A percentile compares a stretch with the other conserved stretches of the same genome.
Conservation (phyloP, 2,888 invertebrate genomes). For the Dasypolia templi region DNA sequence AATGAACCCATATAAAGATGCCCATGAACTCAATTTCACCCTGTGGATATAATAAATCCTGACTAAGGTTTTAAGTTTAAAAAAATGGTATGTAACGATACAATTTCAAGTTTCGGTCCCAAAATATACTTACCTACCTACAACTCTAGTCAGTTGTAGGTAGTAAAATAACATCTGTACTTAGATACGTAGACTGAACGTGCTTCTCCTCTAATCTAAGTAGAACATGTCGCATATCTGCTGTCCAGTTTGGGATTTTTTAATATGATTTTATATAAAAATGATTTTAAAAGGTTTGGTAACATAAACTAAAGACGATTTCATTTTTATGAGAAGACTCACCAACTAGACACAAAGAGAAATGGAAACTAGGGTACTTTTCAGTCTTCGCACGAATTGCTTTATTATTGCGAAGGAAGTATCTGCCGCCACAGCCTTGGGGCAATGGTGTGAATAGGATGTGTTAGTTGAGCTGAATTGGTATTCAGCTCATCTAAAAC, state of each 20-base stretch:
- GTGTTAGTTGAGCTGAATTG: neutral
- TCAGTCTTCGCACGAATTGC: neutral
- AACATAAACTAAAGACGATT: neutral
- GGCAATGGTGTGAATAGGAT: neutral
- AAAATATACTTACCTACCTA: neutral
- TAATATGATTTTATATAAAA: no score
- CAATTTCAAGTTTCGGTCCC: neutral
- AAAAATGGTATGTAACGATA: slow-evolving; percentile 5
- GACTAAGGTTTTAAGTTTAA: neutral
- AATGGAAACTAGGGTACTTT: neutral
- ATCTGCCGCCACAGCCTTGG: neutral
- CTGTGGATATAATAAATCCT: slow-evolving; percentile 2
- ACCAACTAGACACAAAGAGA: neutral
- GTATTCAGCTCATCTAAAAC: no score
- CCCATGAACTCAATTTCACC: no score
- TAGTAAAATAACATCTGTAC: neutral
- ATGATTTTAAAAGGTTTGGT: neutral
- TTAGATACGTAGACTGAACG: neutral
- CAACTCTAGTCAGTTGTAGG: neutral
- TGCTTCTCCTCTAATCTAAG: neutral
- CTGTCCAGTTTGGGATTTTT: neutral
- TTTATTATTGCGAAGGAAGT: neutral
- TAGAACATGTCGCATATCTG: neutral
- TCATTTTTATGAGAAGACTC: neutral
- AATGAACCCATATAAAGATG: no score